Evolutionary conservation across 2,888 invertebrate species (phyloP).

Genomic region (Spilosoma lubricipeda): DNA sequence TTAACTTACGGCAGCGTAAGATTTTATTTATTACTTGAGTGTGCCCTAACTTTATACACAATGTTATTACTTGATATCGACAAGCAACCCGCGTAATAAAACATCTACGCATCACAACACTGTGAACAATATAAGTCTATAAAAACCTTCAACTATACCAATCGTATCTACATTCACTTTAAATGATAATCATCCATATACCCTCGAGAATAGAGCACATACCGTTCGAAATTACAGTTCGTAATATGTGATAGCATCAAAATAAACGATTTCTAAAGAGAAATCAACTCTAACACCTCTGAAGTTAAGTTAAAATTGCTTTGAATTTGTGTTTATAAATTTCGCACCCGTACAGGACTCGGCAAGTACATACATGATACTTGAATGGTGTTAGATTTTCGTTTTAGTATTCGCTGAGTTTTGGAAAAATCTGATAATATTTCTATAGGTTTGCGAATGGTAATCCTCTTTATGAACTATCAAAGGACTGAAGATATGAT

Average conservation of each 20-base stretch:
- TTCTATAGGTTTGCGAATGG: slow-evolving; percentile 50
- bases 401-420: slow-evolving; percentile 56
- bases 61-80: slow-evolving; percentile 40
- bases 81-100: slow-evolving; percentile 41
- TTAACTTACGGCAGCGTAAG: not conserved
- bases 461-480: slow-evolving; percentile 39
- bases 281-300: slow-evolving; percentile 41
- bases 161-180: slow-evolving; percentile 13
- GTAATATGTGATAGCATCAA: slow-evolving; percentile 45
- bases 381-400: slow-evolving; percentile 49
- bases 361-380: slow-evolving; percentile 45
- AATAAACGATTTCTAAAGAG: slow-evolving; percentile 37
- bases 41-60: slow-evolving; percentile 24
- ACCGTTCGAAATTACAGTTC: slow-evolving; percentile 37
- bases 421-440: slow-evolving; percentile 57
- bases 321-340: slow-evolving; percentile 32
- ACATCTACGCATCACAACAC: slow-evolving; percentile 44
- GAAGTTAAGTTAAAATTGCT: slow-evolving; percentile 43
- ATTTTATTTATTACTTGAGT: slow-evolving; percentile 4
- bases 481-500: slow-evolving; percentile 32
- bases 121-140: slow-evolving; percentile 40
- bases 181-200: slow-evolving; percentile 34
- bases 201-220: slow-evolving; percentile 33
- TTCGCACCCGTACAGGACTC: slow-evolving; percentile 39
- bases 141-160: slow-evolving; percentile 28